Evolutionary conservation across 92 coral and sea anemone genomes (phyloP).

Genomic region (Palythoa grandiflora): DNA sequence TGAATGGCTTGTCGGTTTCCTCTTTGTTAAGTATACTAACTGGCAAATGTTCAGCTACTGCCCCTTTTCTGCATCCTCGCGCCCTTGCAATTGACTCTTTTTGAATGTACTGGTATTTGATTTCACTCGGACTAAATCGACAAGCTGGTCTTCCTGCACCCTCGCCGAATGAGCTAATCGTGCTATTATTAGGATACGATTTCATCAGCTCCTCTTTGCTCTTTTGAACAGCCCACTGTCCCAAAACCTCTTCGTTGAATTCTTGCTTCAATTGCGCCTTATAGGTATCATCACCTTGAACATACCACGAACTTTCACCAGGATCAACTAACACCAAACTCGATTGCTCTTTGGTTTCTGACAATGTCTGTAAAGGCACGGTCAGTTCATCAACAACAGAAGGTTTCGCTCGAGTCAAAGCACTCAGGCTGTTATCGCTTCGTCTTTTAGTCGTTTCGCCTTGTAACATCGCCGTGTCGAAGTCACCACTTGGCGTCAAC

Average conservation of each 20-base stretch:
- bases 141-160: not conserved
- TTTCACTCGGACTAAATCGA: not conserved
- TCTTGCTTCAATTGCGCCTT: not conserved
- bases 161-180: not conserved
- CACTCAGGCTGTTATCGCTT: not conserved
- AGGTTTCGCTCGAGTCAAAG: not conserved
- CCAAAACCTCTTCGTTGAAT: not conserved
- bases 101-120: not conserved
- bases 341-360: constrained; percentile 6
- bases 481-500: not conserved
- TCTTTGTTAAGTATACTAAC: not conserved
- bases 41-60: not conserved
- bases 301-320: not conserved
- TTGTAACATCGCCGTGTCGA: not conserved
- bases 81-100: not conserved
- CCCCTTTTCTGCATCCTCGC: not conserved
- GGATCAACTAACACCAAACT: not conserved
- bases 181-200: not conserved
- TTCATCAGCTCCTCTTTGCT: not conserved
- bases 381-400: not conserved
- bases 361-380: not conserved
- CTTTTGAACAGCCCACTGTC: not conserved
- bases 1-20: not conserved
- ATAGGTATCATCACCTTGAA: not conserved
- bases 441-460: not conserved